Conservation (phyloP, 1,140 invertebrate genomes). For the Nomia melanderi region DNA sequence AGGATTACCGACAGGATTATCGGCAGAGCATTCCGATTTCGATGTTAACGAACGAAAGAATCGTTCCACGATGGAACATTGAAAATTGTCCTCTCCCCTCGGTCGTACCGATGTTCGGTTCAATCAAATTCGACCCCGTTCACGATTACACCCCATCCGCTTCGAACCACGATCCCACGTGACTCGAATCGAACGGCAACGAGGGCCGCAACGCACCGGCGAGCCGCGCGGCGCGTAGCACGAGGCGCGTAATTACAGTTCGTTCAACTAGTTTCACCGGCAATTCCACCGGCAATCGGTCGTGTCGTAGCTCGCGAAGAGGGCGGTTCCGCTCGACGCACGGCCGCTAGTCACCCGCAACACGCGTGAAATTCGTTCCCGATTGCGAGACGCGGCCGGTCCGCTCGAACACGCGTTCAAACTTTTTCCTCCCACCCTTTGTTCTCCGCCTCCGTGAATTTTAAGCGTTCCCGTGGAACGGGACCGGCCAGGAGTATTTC, state of each 20-base stretch:
- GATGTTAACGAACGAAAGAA: no score
- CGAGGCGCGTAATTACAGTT: slow-evolving; percentile 68
- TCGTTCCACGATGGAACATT: no score
- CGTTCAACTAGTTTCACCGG: slow-evolving; percentile 66
- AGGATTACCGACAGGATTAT: no score
- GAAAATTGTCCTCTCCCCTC: no score
- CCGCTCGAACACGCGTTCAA: neutral
- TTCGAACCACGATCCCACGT: no score
- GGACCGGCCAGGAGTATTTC: neutral
- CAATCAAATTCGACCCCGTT: no score
- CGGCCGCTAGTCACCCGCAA: neutral
- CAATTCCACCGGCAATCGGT: slow-evolving; percentile 56
- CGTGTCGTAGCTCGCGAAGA: slow-evolving; percentile 17
- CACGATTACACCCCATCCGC: no score
- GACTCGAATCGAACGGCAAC: slow-evolving; percentile 20
- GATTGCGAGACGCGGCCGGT: slow-evolving; percentile 11
- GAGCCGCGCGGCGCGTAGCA: neutral
- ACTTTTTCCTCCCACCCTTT: neutral
- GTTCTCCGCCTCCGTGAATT: neutral
- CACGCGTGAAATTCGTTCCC: slow-evolving; percentile 31
- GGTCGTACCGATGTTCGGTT: no score
- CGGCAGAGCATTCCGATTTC: no score
- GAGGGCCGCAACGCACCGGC: neutral
- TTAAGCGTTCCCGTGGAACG: neutral
- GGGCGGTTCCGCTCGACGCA: slow-evolving; percentile 19